Conservation (phyloP, 2,888 invertebrate species). For the Schizaphis graminum region DNA sequence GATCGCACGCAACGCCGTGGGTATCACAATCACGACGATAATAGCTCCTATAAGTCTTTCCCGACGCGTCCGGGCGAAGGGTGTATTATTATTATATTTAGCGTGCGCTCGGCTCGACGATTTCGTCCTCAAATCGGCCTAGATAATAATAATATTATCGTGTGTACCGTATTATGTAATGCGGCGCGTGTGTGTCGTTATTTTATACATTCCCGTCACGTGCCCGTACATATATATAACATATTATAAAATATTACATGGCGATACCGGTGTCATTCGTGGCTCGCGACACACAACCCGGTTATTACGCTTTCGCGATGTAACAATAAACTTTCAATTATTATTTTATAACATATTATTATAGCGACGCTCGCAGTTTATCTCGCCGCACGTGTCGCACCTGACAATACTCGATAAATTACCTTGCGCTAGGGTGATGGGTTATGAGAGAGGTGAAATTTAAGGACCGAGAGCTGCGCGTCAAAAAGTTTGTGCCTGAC, state of each 20-base stretch:
- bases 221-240: neutral
- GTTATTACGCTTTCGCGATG: neutral
- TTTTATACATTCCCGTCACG: neutral
- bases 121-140: neutral
- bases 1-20: neutral
- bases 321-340: conserved; percentile 10
- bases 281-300: neutral
- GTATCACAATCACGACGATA: neutral
- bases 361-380: neutral
- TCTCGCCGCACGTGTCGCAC: neutral
- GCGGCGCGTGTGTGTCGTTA: neutral
- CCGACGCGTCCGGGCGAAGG: neutral
- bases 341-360: neutral
- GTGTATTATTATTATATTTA: neutral
- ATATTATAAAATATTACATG: neutral
- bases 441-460: neutral
- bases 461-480: neutral
- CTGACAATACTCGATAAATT: neutral
- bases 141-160: neutral
- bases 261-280: neutral
- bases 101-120: neutral
- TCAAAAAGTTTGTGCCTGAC: neutral
- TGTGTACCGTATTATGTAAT: neutral
- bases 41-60: neutral
- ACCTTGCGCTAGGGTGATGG: neutral